Percentiles rank a stretch among this genome's conserved stretches.
phyloP scores from a whole-genome alignment of 2,797 vertebrate genomes.

The Pyrocephalus nanus region DNA sequence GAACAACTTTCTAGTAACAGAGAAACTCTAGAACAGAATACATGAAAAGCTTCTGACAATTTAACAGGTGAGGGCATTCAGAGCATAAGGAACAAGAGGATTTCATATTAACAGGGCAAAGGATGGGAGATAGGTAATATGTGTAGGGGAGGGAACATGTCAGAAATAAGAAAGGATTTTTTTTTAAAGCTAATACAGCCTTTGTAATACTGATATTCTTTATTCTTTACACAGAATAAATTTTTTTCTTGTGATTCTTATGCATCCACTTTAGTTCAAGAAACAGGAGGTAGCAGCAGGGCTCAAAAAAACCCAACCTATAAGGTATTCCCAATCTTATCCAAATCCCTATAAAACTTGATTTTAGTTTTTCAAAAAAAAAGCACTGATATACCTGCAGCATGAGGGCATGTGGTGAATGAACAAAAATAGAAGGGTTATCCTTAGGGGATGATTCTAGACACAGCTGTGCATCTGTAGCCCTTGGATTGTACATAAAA shows the following conservation, averaged over 20 bases:
- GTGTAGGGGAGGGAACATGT: background rate
- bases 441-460: constrained; percentile 98
- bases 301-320: background rate
- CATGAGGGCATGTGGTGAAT: constrained; percentile 98
- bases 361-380: background rate
- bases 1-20: background rate
- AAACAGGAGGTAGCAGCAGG: background rate
- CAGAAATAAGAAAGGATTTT: background rate
- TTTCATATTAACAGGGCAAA: background rate
- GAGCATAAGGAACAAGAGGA: background rate
- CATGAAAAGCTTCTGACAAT: background rate
- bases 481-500: constrained; percentile 95
- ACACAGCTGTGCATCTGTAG: constrained; percentile 97
- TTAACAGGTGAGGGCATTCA: background rate
- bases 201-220: background rate
- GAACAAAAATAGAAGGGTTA: constrained; percentile 95
- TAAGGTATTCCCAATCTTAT: background rate
- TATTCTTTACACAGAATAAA: background rate
- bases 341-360: background rate
- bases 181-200: background rate
- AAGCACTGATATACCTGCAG: constrained; percentile 85
- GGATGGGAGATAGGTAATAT: fast-evolving
- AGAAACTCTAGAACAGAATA: background rate
- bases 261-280: background rate
- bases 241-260: background rate